Conservation (phyloP, 2,797 vertebrate genomes). For the Natrix natrix region DNA sequence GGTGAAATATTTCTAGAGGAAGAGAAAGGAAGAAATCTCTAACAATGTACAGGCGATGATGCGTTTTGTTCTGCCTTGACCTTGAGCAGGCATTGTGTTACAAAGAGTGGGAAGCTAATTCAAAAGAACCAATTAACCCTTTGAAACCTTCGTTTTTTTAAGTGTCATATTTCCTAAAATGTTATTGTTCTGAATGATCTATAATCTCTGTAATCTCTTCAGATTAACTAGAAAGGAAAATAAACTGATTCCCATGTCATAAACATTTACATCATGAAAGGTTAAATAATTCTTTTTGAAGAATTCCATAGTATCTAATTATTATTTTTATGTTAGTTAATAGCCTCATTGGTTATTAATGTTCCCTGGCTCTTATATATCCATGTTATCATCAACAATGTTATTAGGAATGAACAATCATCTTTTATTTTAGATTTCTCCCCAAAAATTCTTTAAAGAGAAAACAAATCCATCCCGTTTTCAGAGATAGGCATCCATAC, state of each 20-base stretch:
- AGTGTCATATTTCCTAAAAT: constrained; percentile 5
- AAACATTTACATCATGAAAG: background rate
- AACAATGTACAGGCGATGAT: constrained; percentile 25
- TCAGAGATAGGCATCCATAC: constrained; percentile 19
- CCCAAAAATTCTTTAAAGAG: background rate
- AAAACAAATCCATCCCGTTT: constrained; percentile 42
- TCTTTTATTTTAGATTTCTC: constrained; percentile 26
- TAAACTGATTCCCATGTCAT: background rate
- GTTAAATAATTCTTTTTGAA: background rate
- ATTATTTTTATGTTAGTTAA: background rate
- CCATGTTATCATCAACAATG: constrained; percentile 4
- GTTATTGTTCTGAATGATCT: constrained; percentile 22
- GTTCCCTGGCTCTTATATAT: constrained; percentile 11
- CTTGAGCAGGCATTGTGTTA: constrained; percentile 44
- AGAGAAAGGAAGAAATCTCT: background rate
- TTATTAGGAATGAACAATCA: constrained; percentile 33
- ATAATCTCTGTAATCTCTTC: background rate
- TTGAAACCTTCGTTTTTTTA: constrained; percentile 12
- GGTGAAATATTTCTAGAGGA: background rate
- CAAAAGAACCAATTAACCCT: constrained; percentile 41
- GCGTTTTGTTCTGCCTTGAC: constrained; percentile 49
- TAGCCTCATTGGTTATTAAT: constrained; percentile 11
- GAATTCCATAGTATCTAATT: background rate
- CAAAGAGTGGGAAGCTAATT: constrained; percentile 38
- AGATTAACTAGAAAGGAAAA: constrained; percentile 37